Percentiles rank a stretch among this genome's conserved stretches.
Conservation (phyloP, 2,797 vertebrate genomes). For the Danio aesculapii region DNA sequence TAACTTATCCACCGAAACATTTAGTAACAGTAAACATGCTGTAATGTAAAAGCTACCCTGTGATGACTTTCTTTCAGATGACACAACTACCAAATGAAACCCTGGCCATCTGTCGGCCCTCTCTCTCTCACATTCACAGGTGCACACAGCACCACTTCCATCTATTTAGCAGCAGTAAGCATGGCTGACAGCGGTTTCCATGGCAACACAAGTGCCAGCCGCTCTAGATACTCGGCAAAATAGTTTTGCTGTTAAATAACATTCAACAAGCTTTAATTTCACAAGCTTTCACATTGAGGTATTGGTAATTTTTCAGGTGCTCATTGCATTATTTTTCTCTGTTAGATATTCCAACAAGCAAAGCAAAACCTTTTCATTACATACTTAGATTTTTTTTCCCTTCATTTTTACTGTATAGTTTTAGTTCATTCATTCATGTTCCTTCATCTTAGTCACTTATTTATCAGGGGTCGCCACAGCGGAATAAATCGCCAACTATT, state of each 20-base stretch:
- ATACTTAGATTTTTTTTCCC: no score
- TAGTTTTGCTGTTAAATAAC: neutral
- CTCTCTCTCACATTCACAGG: slow-evolving; percentile 20
- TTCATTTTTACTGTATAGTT: no score
- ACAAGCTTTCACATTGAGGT: no score
- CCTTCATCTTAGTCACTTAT: no score
- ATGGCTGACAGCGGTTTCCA: slow-evolving; percentile 22
- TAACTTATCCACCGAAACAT: no score
- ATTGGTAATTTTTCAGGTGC: no score
- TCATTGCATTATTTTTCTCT: no score
- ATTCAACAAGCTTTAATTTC: neutral
- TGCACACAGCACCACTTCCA: slow-evolving; percentile 10
- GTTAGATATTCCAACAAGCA: no score
- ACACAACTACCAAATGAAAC: slow-evolving; percentile 17
- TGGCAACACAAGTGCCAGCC: slow-evolving; percentile 31
- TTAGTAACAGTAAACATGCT: neutral
- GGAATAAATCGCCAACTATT: no score
- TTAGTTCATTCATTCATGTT: no score
- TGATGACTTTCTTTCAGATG: neutral
- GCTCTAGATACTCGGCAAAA: neutral
- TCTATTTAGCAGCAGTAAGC: slow-evolving; percentile 18
- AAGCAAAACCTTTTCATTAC: no score
- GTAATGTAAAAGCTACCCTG: neutral
- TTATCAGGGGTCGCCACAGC: no score
- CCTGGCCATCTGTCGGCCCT: slow-evolving; percentile 40